Base-by-base conservation (phyloP, 2,888 invertebrate genomes). In the Thecocarcelia acutangulata region DNA sequence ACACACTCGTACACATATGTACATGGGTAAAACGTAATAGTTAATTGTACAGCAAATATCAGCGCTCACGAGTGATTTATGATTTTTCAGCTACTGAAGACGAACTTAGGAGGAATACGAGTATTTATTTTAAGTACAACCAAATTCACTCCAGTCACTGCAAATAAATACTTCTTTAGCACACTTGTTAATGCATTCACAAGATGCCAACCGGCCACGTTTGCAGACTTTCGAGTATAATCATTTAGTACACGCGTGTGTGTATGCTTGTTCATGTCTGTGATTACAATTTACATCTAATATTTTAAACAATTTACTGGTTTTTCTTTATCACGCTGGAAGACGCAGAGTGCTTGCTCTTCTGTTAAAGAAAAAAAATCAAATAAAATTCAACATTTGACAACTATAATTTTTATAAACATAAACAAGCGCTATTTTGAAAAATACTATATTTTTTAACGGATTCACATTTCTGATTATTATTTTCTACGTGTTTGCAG, bases 11-110 rank as follows among this genome's bases (percentile, higher is more conserved):
- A 40, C 56, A n/a, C n/a, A n/a, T n/a, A n/a, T n/a, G n/a, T n/a
- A n/a, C n/a, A n/a, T n/a, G n/a, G n/a, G 24, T 68, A 74, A 68
- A 37, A 56, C 50, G 58, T 50, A 40, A 81, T 72, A 72, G 61
- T 68, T 68, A 81, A 76, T 76, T 81, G 76, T 73, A 56, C 76
- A 69, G 56, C 24, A 11, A 37, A 81, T 68, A 66, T 80, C 61
- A 76, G 48, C 77, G 50, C 24, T n/a, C 42, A 63, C 21, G 40
- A 63, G 12, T 73, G 81, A 81, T 81, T 81, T 81, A 81, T 77
- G 56, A 40, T 17, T 44, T 44, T 72, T 58, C 15, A 58, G 81
- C 81, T 81, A 81, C 81, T 63, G 81, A 52, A 37, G 50, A 50
- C 63, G 56, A 68, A 42, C 70, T 70, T 28, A 28, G 56, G 37